Evolutionary conservation across 1,140 invertebrate genomes (phyloP), one percentile per base, ranked within the genome.

Genomic region (Drosophila virilis): DNA sequence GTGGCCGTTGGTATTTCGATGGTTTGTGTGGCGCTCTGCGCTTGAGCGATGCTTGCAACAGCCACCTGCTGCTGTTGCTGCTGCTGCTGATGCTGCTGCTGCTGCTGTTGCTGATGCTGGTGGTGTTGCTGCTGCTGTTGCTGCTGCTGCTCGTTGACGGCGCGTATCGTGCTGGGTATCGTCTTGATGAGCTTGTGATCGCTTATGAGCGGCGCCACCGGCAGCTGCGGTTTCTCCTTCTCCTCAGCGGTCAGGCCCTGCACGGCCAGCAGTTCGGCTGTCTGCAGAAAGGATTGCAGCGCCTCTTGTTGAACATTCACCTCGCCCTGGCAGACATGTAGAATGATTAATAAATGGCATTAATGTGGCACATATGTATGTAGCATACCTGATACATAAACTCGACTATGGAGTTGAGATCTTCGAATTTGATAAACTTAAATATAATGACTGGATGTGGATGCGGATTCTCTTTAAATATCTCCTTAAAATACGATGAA

Each of bases 271-370:
- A 97, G 94, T 92, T 98, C 97, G 46, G 97, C 97, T 68, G 97
- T 98, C 84, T 96, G 95, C 69, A 98, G 93, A 93, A 98, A 97
- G 10, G 96, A 95, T 77, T 97, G 95, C 79, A 98, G 93, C 86
- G 98, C 97, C 69, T 97, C 96, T 92, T 98, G 96, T 74, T 97
- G 95, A 59, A 98, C 97, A 92, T 97, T 98, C 8, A 98, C 97
- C 93, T 98, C 97, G 61, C 97, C 97, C 91, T 94, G 92, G 0
- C 13, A 58, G 8, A 37, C 1, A 1, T 15, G 13, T 6, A 12
- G 22, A 64, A 12, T 10, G 7, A 15, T 22, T 55, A 6, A 42
- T 28, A 0, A 54, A 15, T 1, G 9, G 2, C 5, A 5, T 2
- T 40, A 42, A 5, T 40, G n/a, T 3, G n/a, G 1, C 7, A 8